These are phyloP conservation scores for Drosophila niveifrons DNA, from an alignment of 2,888 invertebrate genomes.

Conservation along the genomic window DNA sequence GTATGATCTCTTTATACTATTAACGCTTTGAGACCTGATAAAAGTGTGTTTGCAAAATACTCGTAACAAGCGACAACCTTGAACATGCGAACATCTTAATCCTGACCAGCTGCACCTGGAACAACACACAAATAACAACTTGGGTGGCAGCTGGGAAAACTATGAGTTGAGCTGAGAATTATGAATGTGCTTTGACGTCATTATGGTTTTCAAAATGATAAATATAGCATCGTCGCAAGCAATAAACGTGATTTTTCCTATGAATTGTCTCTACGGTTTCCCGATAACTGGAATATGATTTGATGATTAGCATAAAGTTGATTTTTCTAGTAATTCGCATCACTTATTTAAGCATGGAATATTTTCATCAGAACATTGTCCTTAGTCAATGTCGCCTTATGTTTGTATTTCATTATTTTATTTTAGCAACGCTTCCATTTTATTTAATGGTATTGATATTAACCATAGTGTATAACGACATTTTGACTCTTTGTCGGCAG, in stretches of 20 bases:
- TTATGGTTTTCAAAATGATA: neutral
- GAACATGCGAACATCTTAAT: neutral
- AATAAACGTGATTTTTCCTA: neutral
- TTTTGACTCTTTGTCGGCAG: no score
- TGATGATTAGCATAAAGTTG: no score
- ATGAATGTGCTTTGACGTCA: neutral
- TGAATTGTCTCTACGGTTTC: neutral
- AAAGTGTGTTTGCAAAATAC: neutral
- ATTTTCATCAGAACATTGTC: no score
- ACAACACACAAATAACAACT: neutral
- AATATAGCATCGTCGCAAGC: neutral
- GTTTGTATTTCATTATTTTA: no score
- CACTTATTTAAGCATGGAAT: no score
- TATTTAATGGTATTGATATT: no score
- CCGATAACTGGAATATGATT: neutral
- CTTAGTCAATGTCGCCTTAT: no score
- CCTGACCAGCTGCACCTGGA: neutral
- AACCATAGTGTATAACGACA: no score
- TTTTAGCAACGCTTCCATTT: no score
- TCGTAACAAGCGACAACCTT: neutral
- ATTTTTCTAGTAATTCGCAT: no score
- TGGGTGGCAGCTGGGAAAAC: neutral
- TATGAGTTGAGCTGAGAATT: neutral
- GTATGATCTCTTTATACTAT: constrained; percentile 17
- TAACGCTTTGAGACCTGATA: neutral